Conservation (phyloP, 1,140 invertebrate genomes). For the Drosophila mayri region DNA sequence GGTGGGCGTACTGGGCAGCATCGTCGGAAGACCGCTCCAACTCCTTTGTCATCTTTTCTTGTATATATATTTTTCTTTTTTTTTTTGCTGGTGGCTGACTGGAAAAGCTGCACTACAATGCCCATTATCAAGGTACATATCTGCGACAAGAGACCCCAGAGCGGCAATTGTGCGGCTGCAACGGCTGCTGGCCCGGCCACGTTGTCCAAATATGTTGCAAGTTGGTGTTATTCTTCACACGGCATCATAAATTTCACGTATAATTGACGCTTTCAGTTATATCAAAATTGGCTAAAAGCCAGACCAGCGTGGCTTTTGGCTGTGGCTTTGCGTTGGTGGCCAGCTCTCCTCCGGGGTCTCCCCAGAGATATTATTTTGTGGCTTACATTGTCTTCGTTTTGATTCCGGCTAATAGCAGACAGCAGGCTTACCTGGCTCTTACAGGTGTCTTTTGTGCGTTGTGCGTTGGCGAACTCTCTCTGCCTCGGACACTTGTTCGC, state of each 20-base stretch:
- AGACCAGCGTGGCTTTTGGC: constrained; percentile 14
- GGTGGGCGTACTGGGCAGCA: constrained; percentile 66
- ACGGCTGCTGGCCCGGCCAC: constrained; percentile 41
- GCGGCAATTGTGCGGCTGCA: constrained; percentile 42
- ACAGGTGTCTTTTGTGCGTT: constrained; percentile 55
- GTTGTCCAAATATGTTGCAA: constrained; percentile 83
- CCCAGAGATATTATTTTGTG: constrained; percentile 51
- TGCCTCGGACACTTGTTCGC: constrained; percentile 32
- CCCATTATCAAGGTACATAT: constrained; percentile 74
- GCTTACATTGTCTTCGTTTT: constrained; percentile 69
- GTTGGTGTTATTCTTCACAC: constrained; percentile 84
- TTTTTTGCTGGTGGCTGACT: constrained; percentile 1
- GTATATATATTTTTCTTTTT: neutral
- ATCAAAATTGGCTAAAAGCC: constrained; percentile 80
- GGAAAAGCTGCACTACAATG: constrained; percentile 72
- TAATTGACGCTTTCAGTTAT: constrained; percentile 84
- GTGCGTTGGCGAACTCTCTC: constrained; percentile 54
- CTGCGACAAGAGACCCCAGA: constrained; percentile 58
- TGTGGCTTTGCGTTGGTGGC: constrained; percentile 68
- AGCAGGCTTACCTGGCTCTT: constrained; percentile 22
- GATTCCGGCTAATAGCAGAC: constrained; percentile 66
- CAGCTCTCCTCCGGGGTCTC: constrained; percentile 41
- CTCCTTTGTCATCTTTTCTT: constrained; percentile 75
- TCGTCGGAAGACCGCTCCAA: constrained; percentile 21
- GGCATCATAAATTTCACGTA: constrained; percentile 84